Conservation (phyloP, 2,888 invertebrate species). For the Drosophila mayaguana region DNA sequence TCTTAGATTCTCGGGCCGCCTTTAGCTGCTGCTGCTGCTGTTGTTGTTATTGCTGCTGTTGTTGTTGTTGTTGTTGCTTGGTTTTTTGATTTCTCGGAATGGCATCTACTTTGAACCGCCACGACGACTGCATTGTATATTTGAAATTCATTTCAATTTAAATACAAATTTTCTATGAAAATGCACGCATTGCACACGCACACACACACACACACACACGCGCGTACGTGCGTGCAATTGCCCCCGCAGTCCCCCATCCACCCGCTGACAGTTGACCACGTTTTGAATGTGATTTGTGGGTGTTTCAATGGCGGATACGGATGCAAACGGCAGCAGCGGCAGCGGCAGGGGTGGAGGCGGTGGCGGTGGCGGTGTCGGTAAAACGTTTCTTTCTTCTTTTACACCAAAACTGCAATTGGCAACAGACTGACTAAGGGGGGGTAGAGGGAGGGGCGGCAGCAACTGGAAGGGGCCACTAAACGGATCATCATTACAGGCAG, state of each 20-base stretch:
- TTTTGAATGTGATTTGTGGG: slow-evolving; percentile 62
- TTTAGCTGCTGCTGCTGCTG: slow-evolving; percentile 18
- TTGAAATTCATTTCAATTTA: slow-evolving; percentile 80
- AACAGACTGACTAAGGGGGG: slow-evolving; percentile 8
- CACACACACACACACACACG: slow-evolving; percentile 14
- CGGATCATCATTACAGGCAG: slow-evolving; percentile 51
- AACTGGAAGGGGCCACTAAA: slow-evolving; percentile 14
- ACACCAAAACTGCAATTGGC: slow-evolving; percentile 48
- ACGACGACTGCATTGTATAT: slow-evolving; percentile 74
- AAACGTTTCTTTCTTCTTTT: slow-evolving; percentile 39
- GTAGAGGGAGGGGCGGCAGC: too few species aligned
- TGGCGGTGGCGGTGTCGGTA: slow-evolving; percentile 9
- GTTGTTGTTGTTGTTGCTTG: slow-evolving; percentile 21
- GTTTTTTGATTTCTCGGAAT: slow-evolving; percentile 76
- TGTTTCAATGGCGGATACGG: slow-evolving; percentile 60
- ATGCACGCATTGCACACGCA: slow-evolving; percentile 71
- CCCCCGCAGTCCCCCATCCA: slow-evolving; percentile 3
- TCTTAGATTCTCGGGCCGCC: slow-evolving; percentile 68
- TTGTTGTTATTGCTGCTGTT: slow-evolving; percentile 1
- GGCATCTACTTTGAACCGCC: slow-evolving; percentile 77
- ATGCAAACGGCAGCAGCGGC: slow-evolving; percentile 39
- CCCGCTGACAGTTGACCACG: slow-evolving; percentile 53
- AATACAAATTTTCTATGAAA: slow-evolving; percentile 81
- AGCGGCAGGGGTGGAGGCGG: background rate
- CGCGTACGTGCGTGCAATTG: slow-evolving; percentile 39